Conservation (phyloP, 2,888 invertebrate species). For the Euplagia quadripunctaria region DNA sequence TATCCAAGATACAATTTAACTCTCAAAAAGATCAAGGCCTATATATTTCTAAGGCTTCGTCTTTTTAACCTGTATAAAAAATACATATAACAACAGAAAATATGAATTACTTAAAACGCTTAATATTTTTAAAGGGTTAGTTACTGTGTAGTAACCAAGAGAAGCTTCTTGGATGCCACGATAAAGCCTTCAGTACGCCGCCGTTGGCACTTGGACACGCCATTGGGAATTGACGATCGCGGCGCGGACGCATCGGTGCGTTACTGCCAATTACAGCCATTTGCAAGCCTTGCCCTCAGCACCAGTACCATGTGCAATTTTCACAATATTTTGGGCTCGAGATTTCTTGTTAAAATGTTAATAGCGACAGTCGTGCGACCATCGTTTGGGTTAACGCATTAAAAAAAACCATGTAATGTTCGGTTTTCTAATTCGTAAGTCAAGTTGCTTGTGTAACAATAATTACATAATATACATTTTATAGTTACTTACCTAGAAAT, state of each 20-base stretch:
- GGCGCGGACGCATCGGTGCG: slow-evolving; percentile 25
- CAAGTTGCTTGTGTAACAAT: too few relatives aligned
- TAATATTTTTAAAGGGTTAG: too few relatives aligned
- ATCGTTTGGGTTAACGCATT: too few relatives aligned
- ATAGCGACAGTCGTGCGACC: not conserved
- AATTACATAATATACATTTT: not conserved
- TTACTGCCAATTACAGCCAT: slow-evolving; percentile 25
- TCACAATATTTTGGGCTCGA: slow-evolving; percentile 24
- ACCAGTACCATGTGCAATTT: slow-evolving; percentile 38
- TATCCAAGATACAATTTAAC: too few relatives aligned
- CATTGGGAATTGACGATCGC: not conserved
- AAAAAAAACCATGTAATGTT: too few relatives aligned
- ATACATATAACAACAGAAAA: too few relatives aligned
- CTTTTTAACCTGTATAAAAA: too few relatives aligned
- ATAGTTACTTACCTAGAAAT: too few relatives aligned
- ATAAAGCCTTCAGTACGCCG: not conserved
- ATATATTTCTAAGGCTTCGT: too few relatives aligned
- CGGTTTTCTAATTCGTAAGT: too few relatives aligned
- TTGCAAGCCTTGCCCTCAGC: not conserved
- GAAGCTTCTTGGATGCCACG: not conserved
- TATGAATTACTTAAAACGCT: too few relatives aligned
- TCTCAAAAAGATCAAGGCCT: too few relatives aligned
- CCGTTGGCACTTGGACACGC: slow-evolving; percentile 6
- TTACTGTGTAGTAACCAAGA: not conserved
- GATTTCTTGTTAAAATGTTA: slow-evolving; percentile 3